A percentile compares a stretch with the other conserved stretches of the same genome.
Conservation (phyloP, 1,140 invertebrate species). For the Archegozetes longisetosus region DNA sequence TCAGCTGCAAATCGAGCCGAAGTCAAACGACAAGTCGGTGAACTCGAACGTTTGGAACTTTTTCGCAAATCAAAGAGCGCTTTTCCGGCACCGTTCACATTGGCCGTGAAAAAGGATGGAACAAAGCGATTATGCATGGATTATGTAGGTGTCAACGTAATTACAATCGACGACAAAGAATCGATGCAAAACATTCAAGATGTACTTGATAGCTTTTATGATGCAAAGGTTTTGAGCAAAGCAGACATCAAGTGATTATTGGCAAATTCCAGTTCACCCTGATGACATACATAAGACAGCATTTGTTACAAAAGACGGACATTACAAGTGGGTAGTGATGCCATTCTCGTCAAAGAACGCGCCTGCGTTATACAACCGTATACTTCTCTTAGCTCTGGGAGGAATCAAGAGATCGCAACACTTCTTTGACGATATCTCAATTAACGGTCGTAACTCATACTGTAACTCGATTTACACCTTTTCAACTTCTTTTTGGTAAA, state of each 20-base stretch:
- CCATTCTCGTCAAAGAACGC: slow-evolving; percentile 15
- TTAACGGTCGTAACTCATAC: too few species aligned
- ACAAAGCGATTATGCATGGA: slow-evolving; percentile 31
- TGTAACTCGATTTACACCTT: too few species aligned
- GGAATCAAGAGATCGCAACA: too few species aligned
- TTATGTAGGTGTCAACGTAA: slow-evolving; percentile 31
- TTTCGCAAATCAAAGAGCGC: not conserved
- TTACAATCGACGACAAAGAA: slow-evolving; percentile 31
- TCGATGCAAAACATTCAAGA: slow-evolving; percentile 36
- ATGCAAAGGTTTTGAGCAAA: slow-evolving; percentile 27
- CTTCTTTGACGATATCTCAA: too few species aligned
- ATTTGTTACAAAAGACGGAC: slow-evolving; percentile 4
- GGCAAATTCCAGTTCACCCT: slow-evolving; percentile 21
- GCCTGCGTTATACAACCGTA: slow-evolving; percentile 22
- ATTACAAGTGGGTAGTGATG: slow-evolving; percentile 10
- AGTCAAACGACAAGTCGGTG: not conserved
- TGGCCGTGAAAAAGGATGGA: not conserved
- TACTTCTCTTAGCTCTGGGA: too few species aligned
- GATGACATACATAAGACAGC: slow-evolving; percentile 26
- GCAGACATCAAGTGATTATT: slow-evolving; percentile 10
- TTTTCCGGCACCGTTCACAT: not conserved
- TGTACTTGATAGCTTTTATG: slow-evolving; percentile 22
- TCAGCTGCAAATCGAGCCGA: too few species aligned
- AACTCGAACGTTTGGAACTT: not conserved
- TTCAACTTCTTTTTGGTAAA: too few species aligned